These are phyloP conservation scores for Campoplex capitator DNA, from an alignment of 2,888 invertebrate genomes.

Conservation along the genomic window DNA sequence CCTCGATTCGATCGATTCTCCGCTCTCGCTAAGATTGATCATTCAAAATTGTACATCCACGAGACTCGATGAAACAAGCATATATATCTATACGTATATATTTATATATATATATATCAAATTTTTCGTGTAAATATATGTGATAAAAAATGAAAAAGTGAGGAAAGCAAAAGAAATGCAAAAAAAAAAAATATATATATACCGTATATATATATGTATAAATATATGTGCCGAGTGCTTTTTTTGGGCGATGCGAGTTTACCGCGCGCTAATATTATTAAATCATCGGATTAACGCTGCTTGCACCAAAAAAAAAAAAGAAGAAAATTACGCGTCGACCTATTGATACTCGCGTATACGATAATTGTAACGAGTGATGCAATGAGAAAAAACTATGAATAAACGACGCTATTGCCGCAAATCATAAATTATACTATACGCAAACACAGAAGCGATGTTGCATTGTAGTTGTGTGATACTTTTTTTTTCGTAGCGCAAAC, in stretches of 20 bases:
- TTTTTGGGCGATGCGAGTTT: slow-evolving; percentile 30
- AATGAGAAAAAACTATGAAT: slow-evolving; percentile 20
- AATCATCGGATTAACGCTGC: slow-evolving; percentile 38
- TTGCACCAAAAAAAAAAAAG: slow-evolving; percentile 12
- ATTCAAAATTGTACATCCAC: slow-evolving; percentile 44
- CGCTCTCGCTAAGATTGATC: slow-evolving; percentile 24
- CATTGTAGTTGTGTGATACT: slow-evolving; percentile 69
- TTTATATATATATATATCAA: slow-evolving; percentile 60
- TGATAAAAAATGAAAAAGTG: slow-evolving; percentile 2
- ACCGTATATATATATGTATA: slow-evolving; percentile 59
- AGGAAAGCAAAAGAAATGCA: slow-evolving; percentile 7
- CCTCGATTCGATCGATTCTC: slow-evolving; percentile 31
- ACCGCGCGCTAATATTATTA: slow-evolving; percentile 20
- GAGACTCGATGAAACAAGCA: slow-evolving; percentile 41
- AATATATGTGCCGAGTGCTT: slow-evolving; percentile 57
- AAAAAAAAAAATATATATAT: slow-evolving; percentile 42
- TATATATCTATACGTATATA: slow-evolving; percentile 61
- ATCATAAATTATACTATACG: slow-evolving; percentile 47
- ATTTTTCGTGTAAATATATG: slow-evolving; percentile 61
- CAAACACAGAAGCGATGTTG: slow-evolving; percentile 75
- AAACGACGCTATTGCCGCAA: slow-evolving; percentile 35
- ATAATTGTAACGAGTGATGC: slow-evolving; percentile 51
- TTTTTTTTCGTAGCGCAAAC: slow-evolving; percentile 71
- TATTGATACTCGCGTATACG: slow-evolving; percentile 45
- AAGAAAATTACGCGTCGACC: slow-evolving; percentile 54